Evolutionary conservation across 2,797 vertebrate genomes (phyloP).

Genomic region (Microtus californicus): DNA sequence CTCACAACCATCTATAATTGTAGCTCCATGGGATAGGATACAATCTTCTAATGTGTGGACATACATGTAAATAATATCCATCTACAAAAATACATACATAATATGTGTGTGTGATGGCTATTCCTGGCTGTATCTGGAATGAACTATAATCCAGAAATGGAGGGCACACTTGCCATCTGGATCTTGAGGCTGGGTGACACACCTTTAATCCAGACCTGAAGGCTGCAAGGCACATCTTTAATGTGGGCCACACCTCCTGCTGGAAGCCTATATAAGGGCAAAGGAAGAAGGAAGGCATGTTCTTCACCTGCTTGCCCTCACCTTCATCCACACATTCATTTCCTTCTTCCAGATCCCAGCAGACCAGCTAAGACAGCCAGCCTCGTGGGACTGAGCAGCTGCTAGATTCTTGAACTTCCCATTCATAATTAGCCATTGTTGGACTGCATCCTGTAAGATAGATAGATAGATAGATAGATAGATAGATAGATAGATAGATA

Average conservation of each 20-base stretch:
- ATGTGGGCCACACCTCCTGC: background rate
- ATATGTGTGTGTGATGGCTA: background rate
- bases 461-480: too few relatives aligned
- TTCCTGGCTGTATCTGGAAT: background rate
- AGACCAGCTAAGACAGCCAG: background rate
- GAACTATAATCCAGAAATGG: background rate
- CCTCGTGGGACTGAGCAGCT: background rate
- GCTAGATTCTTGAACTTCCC: background rate
- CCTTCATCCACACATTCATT: background rate
- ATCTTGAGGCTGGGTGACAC: background rate
- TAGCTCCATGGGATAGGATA: background rate
- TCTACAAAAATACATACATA: background rate
- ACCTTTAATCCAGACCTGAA: background rate
- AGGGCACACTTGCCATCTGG: background rate
- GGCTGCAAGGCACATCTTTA: background rate
- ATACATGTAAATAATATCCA: background rate
- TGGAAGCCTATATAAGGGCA: background rate
- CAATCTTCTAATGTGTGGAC: background rate
- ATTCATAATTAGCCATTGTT: background rate
- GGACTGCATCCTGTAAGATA: background rate
- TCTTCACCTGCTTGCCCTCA: background rate
- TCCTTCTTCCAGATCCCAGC: background rate
- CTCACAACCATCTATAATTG: background rate
- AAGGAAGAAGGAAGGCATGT: background rate
- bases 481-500: too few relatives aligned